These are phyloP conservation scores for Podabrus alpinus DNA, from an alignment of 2,888 invertebrate genomes.

Conservation along the genomic window DNA sequence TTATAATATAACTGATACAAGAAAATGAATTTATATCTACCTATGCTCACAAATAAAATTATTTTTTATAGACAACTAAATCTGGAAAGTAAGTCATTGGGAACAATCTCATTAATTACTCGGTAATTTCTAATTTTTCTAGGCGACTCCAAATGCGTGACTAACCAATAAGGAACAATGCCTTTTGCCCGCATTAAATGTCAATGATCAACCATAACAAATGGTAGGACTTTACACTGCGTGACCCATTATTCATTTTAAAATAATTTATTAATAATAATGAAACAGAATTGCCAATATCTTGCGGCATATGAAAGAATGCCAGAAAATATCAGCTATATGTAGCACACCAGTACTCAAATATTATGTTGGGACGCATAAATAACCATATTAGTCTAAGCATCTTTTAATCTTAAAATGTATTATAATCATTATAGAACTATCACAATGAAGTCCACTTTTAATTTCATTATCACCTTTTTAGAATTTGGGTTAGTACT, in stretches of 20 bases:
- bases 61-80: constrained; percentile 8
- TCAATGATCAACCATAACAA: constrained; percentile 36
- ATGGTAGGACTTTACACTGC: constrained; percentile 34
- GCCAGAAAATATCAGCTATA: constrained; percentile 1
- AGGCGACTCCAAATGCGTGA: constrained; percentile 29
- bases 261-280: constrained; percentile 36
- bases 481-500: not conserved
- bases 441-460: not conserved
- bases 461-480: not conserved
- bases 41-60: not conserved
- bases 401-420: not conserved
- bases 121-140: constrained; percentile 30
- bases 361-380: constrained; percentile 5
- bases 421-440: not conserved
- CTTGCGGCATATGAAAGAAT: constrained; percentile 4
- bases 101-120: constrained; percentile 28
- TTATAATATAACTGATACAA: not conserved
- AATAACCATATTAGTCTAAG: not conserved
- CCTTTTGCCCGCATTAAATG: constrained; percentile 35
- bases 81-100: constrained; percentile 23
- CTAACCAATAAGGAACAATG: constrained; percentile 32
- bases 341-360: not conserved
- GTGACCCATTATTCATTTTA: constrained; percentile 37
- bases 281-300: constrained; percentile 31
- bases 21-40: not conserved